Evolutionary conservation across 2,888 invertebrate genomes (phyloP).

Genomic region (Napeogenes sylphis): DNA sequence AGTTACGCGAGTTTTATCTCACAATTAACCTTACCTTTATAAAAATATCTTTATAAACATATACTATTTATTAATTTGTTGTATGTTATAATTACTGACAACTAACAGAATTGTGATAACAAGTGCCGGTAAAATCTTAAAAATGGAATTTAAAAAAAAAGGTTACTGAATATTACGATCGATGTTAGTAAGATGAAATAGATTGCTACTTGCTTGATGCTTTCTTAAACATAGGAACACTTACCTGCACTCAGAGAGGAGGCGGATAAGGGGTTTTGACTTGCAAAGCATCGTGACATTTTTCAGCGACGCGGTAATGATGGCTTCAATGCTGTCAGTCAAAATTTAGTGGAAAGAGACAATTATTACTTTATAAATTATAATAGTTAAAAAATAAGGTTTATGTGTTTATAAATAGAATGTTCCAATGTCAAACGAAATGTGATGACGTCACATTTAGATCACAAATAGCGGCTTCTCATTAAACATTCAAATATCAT

Average conservation of each 20-base stretch:
- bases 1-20: slow-evolving; percentile 29
- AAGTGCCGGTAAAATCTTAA: no score
- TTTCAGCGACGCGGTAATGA: slow-evolving; percentile 75
- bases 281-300: slow-evolving; percentile 75
- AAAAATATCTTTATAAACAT: slow-evolving; percentile 5
- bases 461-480: slow-evolving; percentile 57
- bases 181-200: neutral
- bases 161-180: no score
- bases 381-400: neutral
- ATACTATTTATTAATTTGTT: neutral
- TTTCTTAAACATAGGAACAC: slow-evolving; percentile 35
- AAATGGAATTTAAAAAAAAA: no score
- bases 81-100: no score
- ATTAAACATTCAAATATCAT: slow-evolving; percentile 73
- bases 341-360: slow-evolving; percentile 41
- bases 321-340: slow-evolving; percentile 60
- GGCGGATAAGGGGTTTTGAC: slow-evolving; percentile 63
- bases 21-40: slow-evolving; percentile 31
- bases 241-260: slow-evolving; percentile 34
- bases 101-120: no score
- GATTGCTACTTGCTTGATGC: slow-evolving; percentile 9
- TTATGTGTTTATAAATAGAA: neutral
- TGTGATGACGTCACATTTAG: slow-evolving; percentile 41
- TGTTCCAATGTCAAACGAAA: slow-evolving; percentile 17
- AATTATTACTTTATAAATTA: neutral